phyloP scores from a whole-genome alignment of 2,113 vertebrate species.

The Zootoca vivipara region DNA sequence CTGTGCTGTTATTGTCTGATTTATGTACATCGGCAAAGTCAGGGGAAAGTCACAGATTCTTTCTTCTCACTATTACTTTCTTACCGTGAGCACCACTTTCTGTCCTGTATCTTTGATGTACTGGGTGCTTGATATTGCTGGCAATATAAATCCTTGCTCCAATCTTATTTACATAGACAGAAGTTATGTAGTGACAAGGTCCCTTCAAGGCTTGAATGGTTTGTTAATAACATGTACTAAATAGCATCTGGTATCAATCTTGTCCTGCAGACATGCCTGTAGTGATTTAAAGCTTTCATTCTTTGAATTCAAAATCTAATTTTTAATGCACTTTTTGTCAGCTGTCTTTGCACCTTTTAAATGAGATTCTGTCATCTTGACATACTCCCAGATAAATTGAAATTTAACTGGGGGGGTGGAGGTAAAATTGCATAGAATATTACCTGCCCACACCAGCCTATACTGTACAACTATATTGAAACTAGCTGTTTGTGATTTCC shows the following conservation, averaged over 20 bases:
- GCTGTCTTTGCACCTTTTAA: conserved; percentile 79
- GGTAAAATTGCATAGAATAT: conserved; percentile 63
- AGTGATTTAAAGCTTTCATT: conserved; percentile 81
- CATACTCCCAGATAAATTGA: conserved; percentile 73
- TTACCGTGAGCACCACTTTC: conserved; percentile 60
- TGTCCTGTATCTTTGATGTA: conserved; percentile 70
- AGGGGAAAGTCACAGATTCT: conserved; percentile 71
- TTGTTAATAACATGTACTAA: conserved; percentile 83
- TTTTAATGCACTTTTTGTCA: conserved; percentile 82
- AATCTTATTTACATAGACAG: conserved; percentile 81
- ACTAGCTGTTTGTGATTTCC: background rate
- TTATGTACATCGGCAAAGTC: conserved; percentile 71
- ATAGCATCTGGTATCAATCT: conserved; percentile 82
- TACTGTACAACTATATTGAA: conserved; percentile 32
- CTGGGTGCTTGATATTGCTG: conserved; percentile 57
- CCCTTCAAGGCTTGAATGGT: conserved; percentile 80
- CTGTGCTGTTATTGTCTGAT: conserved; percentile 59
- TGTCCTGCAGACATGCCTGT: conserved; percentile 74
- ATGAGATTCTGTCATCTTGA: conserved; percentile 82
- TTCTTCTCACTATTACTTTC: conserved; percentile 63
- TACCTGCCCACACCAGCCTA: conserved; percentile 36
- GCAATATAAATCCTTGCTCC: conserved; percentile 73
- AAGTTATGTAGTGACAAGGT: conserved; percentile 82
- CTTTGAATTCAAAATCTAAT: conserved; percentile 81
- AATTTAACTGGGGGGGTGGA: conserved; percentile 73